Conservation (phyloP, 2,797 vertebrate species). For the Alcedo quadribrachys region DNA sequence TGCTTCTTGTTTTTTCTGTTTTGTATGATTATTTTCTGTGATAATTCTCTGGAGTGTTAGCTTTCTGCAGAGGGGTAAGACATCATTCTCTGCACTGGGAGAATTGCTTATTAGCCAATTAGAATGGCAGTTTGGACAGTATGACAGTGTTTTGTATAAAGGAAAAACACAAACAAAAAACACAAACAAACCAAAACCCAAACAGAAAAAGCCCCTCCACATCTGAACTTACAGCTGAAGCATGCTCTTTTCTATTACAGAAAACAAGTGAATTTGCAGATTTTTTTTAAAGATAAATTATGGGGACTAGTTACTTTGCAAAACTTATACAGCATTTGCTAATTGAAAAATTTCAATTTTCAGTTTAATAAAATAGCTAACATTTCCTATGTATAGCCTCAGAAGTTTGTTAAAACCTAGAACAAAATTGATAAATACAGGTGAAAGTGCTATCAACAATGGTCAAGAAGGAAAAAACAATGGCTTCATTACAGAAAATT, state of each 20-base stretch:
- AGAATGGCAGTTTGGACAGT: background rate
- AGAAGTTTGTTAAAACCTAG: background rate
- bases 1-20: background rate
- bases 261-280: background rate
- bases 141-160: background rate
- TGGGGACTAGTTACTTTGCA: background rate
- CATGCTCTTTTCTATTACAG: background rate
- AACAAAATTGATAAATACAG: background rate
- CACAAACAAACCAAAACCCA: too few relatives aligned
- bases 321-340: background rate
- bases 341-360: background rate
- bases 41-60: background rate
- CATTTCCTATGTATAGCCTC: background rate
- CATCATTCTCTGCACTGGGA: background rate
- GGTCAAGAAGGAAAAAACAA: background rate
- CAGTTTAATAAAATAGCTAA: background rate
- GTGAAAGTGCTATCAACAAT: rapidly evolving
- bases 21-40: background rate
- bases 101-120: background rate
- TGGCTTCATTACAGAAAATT: background rate
- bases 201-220: too few relatives aligned
- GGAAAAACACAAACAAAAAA: too few relatives aligned
- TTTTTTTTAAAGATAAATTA: background rate
- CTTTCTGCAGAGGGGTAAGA: background rate
- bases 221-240: background rate